Conservation (phyloP, 2,888 invertebrate genomes). For the Hydriomena furcata region DNA sequence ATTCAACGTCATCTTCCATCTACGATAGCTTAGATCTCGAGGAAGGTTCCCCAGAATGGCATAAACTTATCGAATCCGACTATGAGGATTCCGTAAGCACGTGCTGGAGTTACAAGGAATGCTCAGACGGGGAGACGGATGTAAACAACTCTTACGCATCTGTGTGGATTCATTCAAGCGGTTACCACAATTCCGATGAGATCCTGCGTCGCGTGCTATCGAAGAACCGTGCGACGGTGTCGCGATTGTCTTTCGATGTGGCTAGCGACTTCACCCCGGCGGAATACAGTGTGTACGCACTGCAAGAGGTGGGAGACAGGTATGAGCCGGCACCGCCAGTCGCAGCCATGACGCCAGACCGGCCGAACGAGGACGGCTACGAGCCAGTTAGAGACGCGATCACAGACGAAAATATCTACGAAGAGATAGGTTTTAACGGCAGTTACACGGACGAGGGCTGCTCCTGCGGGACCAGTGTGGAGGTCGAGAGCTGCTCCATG, state of each 20-base stretch:
- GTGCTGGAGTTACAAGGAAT: constrained; percentile 78
- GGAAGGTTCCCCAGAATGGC: constrained; percentile 37
- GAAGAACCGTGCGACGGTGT: constrained; percentile 65
- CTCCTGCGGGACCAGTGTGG: constrained; percentile 75
- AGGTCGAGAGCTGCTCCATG: constrained; percentile 73
- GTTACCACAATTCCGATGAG: constrained; percentile 74
- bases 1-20: constrained; percentile 48
- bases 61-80: constrained; percentile 52
- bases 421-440: constrained; percentile 72
- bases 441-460: constrained; percentile 75
- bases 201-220: constrained; percentile 64
- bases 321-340: constrained; percentile 65
- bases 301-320: constrained; percentile 78
- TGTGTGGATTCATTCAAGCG: constrained; percentile 74
- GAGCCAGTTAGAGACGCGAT: constrained; percentile 75
- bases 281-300: constrained; percentile 66
- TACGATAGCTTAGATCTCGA: constrained; percentile 54
- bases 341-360: constrained; percentile 71
- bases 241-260: constrained; percentile 70
- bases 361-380: constrained; percentile 74
- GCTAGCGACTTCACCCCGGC: constrained; percentile 65
- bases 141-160: constrained; percentile 62
- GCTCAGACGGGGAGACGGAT: constrained; percentile 57
- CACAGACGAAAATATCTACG: constrained; percentile 77
- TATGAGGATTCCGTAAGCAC: constrained; percentile 71